Evolutionary conservation across 2,888 invertebrate species (phyloP).

Genomic region (Dendrolimus pini): DNA sequence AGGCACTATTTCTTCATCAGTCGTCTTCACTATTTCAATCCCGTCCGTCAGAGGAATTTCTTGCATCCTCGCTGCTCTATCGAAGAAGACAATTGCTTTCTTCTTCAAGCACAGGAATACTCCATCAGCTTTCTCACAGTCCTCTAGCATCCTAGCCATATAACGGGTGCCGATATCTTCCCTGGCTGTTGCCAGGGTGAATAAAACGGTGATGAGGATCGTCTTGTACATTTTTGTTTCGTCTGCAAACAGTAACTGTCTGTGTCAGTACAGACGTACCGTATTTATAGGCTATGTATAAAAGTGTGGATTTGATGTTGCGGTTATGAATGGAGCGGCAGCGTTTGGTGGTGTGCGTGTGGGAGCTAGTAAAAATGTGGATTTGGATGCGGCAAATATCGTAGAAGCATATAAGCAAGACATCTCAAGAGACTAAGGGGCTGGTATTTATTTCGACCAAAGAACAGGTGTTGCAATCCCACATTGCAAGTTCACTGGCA

Average conservation of each 20-base stretch:
- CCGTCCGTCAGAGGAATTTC: slow-evolving; percentile 78
- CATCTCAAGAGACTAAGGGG: too few species aligned
- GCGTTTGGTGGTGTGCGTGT: background rate
- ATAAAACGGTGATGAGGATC: slow-evolving; percentile 33
- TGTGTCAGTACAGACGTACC: slow-evolving; percentile 29
- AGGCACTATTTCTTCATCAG: slow-evolving; percentile 58
- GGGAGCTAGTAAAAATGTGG: background rate
- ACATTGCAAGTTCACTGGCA: too few species aligned
- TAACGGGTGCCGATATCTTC: slow-evolving; percentile 79
- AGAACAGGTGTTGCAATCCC: too few species aligned
- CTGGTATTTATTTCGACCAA: too few species aligned
- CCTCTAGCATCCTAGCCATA: slow-evolving; percentile 84
- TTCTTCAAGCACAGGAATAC: slow-evolving; percentile 87
- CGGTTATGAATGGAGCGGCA: slow-evolving; percentile 6
- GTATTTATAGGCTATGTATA: slow-evolving; percentile 67
- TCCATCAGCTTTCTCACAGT: slow-evolving; percentile 83
- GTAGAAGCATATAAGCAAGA: background rate
- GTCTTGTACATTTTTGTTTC: slow-evolving; percentile 46
- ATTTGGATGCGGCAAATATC: slow-evolving; percentile 4
- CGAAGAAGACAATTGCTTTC: slow-evolving; percentile 87
- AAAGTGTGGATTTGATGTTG: slow-evolving; percentile 31
- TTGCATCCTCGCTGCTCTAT: slow-evolving; percentile 84
- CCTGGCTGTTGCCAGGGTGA: slow-evolving; percentile 30
- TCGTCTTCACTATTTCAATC: slow-evolving; percentile 78
- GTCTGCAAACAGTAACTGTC: slow-evolving; percentile 65